Base-by-base conservation (phyloP, 1,140 invertebrate species). In the Polypedilum vanderplanki region DNA sequence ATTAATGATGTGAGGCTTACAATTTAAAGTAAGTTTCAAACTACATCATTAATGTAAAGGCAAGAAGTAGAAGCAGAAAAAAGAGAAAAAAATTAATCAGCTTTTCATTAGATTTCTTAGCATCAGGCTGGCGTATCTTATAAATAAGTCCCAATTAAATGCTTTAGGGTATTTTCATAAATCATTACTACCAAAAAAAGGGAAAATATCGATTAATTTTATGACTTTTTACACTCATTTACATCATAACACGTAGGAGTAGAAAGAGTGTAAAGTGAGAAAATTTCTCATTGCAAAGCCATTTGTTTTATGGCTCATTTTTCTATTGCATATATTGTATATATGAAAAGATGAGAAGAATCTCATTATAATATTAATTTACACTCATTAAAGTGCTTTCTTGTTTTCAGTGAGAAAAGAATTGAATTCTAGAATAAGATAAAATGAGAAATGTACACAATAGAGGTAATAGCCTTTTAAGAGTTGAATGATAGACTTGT, bases 21-120 rank as follows among this genome's bases (percentile, higher is more conserved):
- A 57, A 57, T 46, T 46, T 46, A 10, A 46, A 46, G 41, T 46
- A 46, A 46, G 41, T 7, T 10, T 46, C n/a, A 57, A 57, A 57
- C 46, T 57, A 57, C 46, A 57, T 12, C 46, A 57, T 57, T 57
- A 57, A 18, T 18, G 17, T 3, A 5, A 18, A 7, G 9, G 3
- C 0, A 20, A 70, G 9, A 70, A 18, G 20, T 20, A 70, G 15
- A 18, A 20, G 17, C 3, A 70, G 18, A 67, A 17, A 67, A 8
- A 20, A 67, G 18, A 65, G n/a, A 67, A 67, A 67, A 70, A 70
- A 70, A 22, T 70, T 70, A 70, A 70, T 70, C 17, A 70, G 17
- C 9, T 70, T 70, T 70, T 46, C 41, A 46, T 46, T 46, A 46
- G 15, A 10, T 46, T 46, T 46, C 15, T 10, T 57, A 57, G 12